These are phyloP conservation scores for Ceratoteleas bidentatus DNA, from an alignment of 1,140 invertebrate species.

Conservation along the genomic window DNA sequence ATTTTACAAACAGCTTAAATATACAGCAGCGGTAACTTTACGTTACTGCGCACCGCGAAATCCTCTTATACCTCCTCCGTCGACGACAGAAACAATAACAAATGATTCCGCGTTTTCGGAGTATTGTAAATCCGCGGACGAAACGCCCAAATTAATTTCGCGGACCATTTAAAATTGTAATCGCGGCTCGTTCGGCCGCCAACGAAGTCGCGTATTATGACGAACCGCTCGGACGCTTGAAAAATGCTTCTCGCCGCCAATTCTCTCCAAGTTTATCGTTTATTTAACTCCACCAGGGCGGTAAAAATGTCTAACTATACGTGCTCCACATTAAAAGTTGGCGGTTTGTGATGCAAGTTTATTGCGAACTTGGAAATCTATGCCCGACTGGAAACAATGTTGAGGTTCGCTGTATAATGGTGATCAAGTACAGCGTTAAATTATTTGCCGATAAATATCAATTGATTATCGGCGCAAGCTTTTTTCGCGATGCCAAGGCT, in stretches of 20 bases:
- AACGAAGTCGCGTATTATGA: conserved; percentile 3
- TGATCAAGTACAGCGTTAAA: too few species aligned
- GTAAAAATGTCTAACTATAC: too few species aligned
- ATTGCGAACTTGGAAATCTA: too few species aligned
- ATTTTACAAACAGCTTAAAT: conserved; percentile 51
- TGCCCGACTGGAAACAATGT: too few species aligned
- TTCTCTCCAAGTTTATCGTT: not conserved
- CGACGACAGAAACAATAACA: conserved; percentile 50
- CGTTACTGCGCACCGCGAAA: conserved; percentile 40
- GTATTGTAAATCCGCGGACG: conserved; percentile 38
- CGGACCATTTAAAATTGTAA: conserved; percentile 23
- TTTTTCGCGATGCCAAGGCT: too few species aligned
- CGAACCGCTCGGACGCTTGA: not conserved
- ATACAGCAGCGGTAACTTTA: conserved; percentile 41
- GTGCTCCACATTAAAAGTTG: too few species aligned
- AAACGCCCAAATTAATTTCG: conserved; percentile 31
- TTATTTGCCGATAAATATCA: too few species aligned
- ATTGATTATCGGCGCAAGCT: too few species aligned
- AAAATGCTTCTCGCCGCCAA: not conserved
- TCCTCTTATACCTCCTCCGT: conserved; percentile 48
- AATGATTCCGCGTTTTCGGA: conserved; percentile 31
- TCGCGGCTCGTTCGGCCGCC: conserved; percentile 4
- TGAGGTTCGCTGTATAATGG: too few species aligned
- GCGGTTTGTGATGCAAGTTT: too few species aligned
- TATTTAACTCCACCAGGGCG: too few species aligned